Base-by-base conservation (phyloP, 2,888 invertebrate species). In the Drosophila pseudotakahashii region DNA sequence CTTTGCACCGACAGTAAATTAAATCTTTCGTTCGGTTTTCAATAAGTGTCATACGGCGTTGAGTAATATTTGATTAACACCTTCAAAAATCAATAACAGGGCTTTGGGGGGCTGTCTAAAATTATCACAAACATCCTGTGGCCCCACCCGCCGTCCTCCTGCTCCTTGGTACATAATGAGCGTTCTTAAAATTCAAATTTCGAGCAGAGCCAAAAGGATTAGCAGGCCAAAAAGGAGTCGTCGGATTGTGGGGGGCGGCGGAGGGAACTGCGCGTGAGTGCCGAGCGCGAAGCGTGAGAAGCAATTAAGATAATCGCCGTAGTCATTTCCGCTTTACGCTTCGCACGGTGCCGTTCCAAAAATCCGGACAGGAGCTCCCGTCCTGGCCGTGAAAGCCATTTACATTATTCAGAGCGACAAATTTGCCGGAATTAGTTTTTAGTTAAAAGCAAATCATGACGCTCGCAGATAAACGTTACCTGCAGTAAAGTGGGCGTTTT, bases 401-500 rank as follows among this genome's bases (percentile, higher is more conserved):
- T 81, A 66, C 88, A 86, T 83, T 80, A 88, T 88, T 86, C 74
- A 81, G 54, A 47, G 71, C 70, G 81, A 83, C 83, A 88, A 84
- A 84, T 84, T 84, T 77, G 81, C 64, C 74, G 67, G 71, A 83
- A 86, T 88, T 83, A 84, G 84, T 84, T 84, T 88, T 86, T 80
- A 82, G 86, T 85, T 85, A 74, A 88, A 85, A 79, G 86, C 88
- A 84, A 87, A 82, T 81, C 87, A 87, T 84, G 88, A 59, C 79
- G 75, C 77, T 61, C 66, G 34, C 73, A 79, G 75, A 76, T 76
- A 73, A 73, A 60, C 76, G 52, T 58, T 16, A 10, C 26, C 36
- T 16, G 26, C 13, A 19, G 14, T 23, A 19, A 26, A 1, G 47
- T 26, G n/a, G 52, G 55, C 13, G 16, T 9, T 44, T 6, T 1